These are phyloP conservation scores for Apamea monoglypha DNA, from an alignment of 2,888 invertebrate species.

Conservation along the genomic window DNA sequence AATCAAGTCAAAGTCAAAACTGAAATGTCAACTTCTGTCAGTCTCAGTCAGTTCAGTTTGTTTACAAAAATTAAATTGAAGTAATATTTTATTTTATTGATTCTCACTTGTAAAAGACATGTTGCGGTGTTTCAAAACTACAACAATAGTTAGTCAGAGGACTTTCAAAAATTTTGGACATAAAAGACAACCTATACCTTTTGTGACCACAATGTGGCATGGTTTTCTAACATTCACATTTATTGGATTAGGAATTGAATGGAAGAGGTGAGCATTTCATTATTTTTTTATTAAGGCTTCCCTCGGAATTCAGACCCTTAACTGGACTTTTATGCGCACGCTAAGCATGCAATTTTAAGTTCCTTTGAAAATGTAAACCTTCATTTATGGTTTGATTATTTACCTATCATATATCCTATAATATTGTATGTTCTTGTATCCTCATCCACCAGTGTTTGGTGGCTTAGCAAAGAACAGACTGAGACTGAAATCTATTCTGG, in stretches of 20 bases:
- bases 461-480: not conserved
- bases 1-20: not conserved
- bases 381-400: not conserved
- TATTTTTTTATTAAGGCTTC: not conserved
- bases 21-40: not conserved
- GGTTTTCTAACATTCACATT: constrained; percentile 84
- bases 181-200: constrained; percentile 79
- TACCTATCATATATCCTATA: not conserved
- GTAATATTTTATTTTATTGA: not conserved
- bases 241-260: constrained; percentile 81
- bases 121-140: constrained; percentile 52
- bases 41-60: constrained; percentile 14
- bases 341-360: not conserved
- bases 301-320: no score
- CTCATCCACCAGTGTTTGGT: not conserved
- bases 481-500: not conserved
- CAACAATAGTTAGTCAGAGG: constrained; percentile 62
- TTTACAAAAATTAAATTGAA: constrained; percentile 1
- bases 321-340: not conserved
- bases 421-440: not conserved
- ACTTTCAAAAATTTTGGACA: constrained; percentile 87
- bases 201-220: constrained; percentile 83
- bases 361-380: not conserved
- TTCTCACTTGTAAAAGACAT: constrained; percentile 24
- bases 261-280: constrained; percentile 78